Conservation (phyloP, 2,888 invertebrate species). For the Cloeon dipterum region DNA sequence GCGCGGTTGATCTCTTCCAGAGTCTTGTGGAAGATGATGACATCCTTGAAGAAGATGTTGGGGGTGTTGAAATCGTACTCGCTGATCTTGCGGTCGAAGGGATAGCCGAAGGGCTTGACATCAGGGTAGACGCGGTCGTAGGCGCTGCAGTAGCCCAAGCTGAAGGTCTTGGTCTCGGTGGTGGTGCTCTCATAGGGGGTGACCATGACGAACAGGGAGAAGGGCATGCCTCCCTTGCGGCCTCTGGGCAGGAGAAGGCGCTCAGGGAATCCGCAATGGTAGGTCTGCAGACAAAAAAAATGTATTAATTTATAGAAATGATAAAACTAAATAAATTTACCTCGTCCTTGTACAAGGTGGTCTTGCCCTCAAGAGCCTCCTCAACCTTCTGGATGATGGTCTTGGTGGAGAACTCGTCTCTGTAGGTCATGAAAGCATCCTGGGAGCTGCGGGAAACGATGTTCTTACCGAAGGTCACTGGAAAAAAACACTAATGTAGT, state of each 20-base stretch:
- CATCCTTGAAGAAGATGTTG: slow-evolving; percentile 38
- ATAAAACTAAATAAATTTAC: slow-evolving; percentile 8
- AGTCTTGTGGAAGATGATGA: slow-evolving; percentile 33
- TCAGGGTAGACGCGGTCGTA: slow-evolving; percentile 23
- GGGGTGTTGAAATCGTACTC: slow-evolving; percentile 33
- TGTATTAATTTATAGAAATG: too few relatives aligned
- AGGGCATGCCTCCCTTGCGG: slow-evolving; percentile 35
- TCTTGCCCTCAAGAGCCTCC: slow-evolving; percentile 25
- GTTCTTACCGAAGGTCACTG: slow-evolving; percentile 36
- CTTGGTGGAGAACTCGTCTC: slow-evolving; percentile 26
- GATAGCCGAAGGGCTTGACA: slow-evolving; percentile 42
- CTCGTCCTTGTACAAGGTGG: slow-evolving; percentile 24
- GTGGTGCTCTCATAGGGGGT: slow-evolving; percentile 27
- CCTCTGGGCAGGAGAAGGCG: slow-evolving; percentile 36
- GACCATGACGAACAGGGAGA: slow-evolving; percentile 32
- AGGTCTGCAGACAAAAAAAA: slow-evolving; percentile 7
- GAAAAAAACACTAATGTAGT: slow-evolving; percentile 3
- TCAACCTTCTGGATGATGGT: slow-evolving; percentile 37
- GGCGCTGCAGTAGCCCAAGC: slow-evolving; percentile 21
- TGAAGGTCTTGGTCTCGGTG: slow-evolving; percentile 25
- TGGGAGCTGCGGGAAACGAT: slow-evolving; percentile 39
- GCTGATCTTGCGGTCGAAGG: slow-evolving; percentile 42
- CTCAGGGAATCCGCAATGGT: slow-evolving; percentile 42
- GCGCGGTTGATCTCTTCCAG: slow-evolving; percentile 15
- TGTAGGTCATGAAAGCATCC: slow-evolving; percentile 19